Conservation (phyloP, 1,140 invertebrate genomes). For the Brachionus angularis region DNA sequence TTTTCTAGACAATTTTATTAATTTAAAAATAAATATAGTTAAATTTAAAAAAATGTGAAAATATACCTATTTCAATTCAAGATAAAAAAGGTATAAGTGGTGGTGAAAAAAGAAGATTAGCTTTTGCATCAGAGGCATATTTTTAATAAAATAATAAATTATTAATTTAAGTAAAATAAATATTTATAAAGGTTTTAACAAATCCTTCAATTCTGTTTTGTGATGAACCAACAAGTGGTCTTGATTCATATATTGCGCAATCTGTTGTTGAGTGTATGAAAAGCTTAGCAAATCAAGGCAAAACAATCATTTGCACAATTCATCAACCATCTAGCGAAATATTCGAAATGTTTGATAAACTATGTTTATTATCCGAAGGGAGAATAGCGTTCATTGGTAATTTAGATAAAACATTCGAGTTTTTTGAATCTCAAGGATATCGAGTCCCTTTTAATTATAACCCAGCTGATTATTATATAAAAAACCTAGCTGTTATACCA, state of each 20-base stretch:
- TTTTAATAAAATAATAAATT: no score
- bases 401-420: constrained; percentile 69
- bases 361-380: constrained; percentile 85
- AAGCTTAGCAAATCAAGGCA: constrained; percentile 69
- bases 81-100: constrained; percentile 84
- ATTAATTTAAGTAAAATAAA: no score
- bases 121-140: constrained; percentile 93
- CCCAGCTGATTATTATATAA: constrained; percentile 90
- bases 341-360: constrained; percentile 81
- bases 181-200: constrained; percentile 82
- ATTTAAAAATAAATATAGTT: no score
- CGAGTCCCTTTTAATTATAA: constrained; percentile 74
- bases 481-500: constrained; percentile 78
- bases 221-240: constrained; percentile 88
- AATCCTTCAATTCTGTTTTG: constrained; percentile 91
- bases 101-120: constrained; percentile 88
- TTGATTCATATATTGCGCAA: constrained; percentile 86
- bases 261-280: constrained; percentile 76
- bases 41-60: constrained; percentile 71
- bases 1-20: background rate
- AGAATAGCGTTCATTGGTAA: constrained; percentile 81
- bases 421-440: constrained; percentile 65
- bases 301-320: constrained; percentile 87
- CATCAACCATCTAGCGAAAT: constrained; percentile 92
- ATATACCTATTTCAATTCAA: constrained; percentile 4